Conservation (phyloP, 2,888 invertebrate species). For the Junonia oenone region DNA sequence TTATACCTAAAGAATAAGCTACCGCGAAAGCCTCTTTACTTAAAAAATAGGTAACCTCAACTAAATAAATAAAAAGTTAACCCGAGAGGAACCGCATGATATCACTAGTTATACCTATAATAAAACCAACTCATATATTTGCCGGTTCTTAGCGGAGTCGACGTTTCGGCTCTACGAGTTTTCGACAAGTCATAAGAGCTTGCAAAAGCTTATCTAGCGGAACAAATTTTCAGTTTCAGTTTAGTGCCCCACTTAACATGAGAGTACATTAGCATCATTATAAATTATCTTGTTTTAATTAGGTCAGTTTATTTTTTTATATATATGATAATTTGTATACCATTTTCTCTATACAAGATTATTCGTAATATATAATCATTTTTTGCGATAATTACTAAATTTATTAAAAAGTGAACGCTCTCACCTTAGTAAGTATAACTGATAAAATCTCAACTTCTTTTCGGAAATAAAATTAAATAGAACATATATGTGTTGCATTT, state of each 20-base stretch:
- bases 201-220: constrained; percentile 3
- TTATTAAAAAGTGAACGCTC: no score
- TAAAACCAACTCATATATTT: not conserved
- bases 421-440: no score
- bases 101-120: not conserved
- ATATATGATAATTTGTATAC: not conserved
- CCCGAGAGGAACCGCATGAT: not conserved
- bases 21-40: no score
- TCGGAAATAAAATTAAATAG: no score
- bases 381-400: no score
- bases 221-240: constrained; percentile 7
- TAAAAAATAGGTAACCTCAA: no score
- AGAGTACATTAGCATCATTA: not conserved
- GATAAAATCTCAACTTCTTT: no score
- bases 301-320: not conserved
- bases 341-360: not conserved
- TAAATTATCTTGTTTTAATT: not conserved
- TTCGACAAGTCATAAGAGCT: constrained; percentile 8
- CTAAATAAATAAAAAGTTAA: not conserved
- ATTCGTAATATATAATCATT: no score
- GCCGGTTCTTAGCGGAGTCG: constrained; percentile 1
- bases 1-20: no score
- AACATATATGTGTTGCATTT: no score
- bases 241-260: constrained; percentile 2
- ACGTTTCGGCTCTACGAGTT: not conserved